These are phyloP conservation scores for Trinectes maculatus DNA, from an alignment of 2,113 vertebrate species.

Conservation along the genomic window DNA sequence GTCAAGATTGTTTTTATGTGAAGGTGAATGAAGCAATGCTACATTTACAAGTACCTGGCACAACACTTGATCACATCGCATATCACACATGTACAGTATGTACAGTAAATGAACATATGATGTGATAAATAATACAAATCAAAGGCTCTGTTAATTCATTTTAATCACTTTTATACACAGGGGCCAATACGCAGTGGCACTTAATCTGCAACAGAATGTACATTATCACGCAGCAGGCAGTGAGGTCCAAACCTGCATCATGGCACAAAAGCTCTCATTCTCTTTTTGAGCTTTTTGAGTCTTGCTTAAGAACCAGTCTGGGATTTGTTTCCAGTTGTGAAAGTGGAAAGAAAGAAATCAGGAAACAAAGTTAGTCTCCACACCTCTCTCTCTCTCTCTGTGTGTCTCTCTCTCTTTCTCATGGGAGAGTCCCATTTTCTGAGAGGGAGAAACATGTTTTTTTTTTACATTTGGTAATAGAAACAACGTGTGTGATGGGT, in stretches of 20 bases:
- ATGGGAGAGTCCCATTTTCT: too few relatives aligned
- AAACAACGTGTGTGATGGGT: neutral
- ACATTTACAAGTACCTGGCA: neutral
- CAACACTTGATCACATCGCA: neutral
- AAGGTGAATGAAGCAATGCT: neutral
- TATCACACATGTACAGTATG: neutral
- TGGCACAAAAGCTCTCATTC: slow-evolving; percentile 66
- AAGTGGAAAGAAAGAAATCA: slow-evolving; percentile 30
- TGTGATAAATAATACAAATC: slow-evolving; percentile 17
- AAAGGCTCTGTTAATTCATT: slow-evolving; percentile 30
- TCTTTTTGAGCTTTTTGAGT: slow-evolving; percentile 44
- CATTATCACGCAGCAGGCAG: slow-evolving; percentile 19
- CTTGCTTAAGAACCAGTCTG: slow-evolving; percentile 36
- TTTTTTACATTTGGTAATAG: too few relatives aligned
- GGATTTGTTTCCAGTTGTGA: slow-evolving; percentile 61
- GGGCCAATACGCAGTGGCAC: slow-evolving; percentile 33
- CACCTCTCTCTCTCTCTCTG: too few relatives aligned
- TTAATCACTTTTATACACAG: slow-evolving; percentile 35
- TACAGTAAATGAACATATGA: slow-evolving; percentile 8
- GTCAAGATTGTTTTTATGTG: neutral
- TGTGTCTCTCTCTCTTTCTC: too few relatives aligned
- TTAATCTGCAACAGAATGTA: slow-evolving; percentile 64
- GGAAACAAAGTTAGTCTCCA: too few relatives aligned
- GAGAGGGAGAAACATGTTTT: neutral
- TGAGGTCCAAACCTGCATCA: slow-evolving; percentile 10